Base-by-base conservation (phyloP, 2,113 vertebrate species). In the Eulemur macaco region DNA sequence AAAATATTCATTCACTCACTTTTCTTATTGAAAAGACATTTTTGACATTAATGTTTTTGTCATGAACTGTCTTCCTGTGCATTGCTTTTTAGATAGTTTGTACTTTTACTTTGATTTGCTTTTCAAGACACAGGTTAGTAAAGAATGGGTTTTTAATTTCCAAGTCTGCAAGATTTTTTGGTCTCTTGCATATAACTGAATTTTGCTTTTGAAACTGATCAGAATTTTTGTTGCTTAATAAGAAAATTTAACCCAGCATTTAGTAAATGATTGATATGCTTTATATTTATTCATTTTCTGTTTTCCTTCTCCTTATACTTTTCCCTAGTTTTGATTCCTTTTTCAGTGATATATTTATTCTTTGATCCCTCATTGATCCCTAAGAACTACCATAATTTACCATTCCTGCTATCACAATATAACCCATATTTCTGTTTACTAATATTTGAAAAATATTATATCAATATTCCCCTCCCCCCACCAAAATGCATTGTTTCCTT, bases 171-270 rank as follows among this genome's bases (percentile, higher is more conserved):
- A 93, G 17, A 88, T 37, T 80, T 77, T 87, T 96, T 89, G 7
- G 21, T 85, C 6, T 78, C 4, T 15, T 81, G 37, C 5, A 64
- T 89, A 54, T 66, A 83, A 95, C 18, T 85, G 3, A 14, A 50
- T 69, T 95, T 96, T 86, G 4, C n/a, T 69, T 89, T 96, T 92
- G 66, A 95, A 84, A 25, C 14, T 66, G 25, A 87, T 86, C n/a
- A 80, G 20, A 83, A 74, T 93, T 95, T 95, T 86, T 82, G 45
- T 89, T 91, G 6, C 66, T 84, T 81, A 92, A 87, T 54, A 71
- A 86, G n/a, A 92, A 83, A 81, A 86, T 76, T 80, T 74, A 76
- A 73, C 34, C 52, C 42, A 76, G 23, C 27, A 85, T 64, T 86
- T 73, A 87, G 20, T 89, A 91, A 91, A 77, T 76, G 29, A 87